Conservation (phyloP, 2,113 vertebrate species). For the Lethenteron reissneri region DNA sequence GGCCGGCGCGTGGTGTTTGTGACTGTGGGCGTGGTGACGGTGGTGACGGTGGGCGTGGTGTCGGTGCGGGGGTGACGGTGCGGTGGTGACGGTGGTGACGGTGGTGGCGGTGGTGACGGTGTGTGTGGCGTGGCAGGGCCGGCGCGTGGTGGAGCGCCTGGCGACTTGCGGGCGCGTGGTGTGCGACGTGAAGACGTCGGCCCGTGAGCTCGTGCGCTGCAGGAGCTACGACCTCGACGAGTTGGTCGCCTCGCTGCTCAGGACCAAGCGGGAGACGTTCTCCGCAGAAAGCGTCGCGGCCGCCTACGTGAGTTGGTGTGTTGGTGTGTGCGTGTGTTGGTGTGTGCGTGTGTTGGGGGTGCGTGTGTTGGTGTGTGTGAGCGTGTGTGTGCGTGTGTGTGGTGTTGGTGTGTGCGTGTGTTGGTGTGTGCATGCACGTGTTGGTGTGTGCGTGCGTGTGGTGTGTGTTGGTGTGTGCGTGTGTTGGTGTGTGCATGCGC, state of each 20-base stretch:
- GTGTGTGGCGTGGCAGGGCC: conserved; percentile 29
- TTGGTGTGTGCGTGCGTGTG: too few relatives aligned
- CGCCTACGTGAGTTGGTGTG: conserved; percentile 35
- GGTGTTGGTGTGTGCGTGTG: neutral
- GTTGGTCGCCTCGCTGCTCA: conserved; percentile 55
- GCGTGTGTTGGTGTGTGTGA: too few relatives aligned
- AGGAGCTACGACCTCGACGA: conserved; percentile 86
- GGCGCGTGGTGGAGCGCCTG: conserved; percentile 68
- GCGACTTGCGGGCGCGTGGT: conserved; percentile 81
- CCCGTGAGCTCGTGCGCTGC: conserved; percentile 83
- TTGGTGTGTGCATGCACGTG: too few relatives aligned
- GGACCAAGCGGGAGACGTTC: conserved; percentile 35
- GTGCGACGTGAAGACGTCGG: conserved; percentile 78
- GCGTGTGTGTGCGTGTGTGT: neutral
- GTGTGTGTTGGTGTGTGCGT: too few relatives aligned
- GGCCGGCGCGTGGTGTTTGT: conserved; percentile 48
- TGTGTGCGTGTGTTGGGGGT: too few relatives aligned
- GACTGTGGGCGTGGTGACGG: too few relatives aligned
- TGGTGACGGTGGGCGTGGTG: too few relatives aligned
- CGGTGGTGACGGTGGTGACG: neutral
- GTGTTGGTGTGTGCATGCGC: too few relatives aligned
- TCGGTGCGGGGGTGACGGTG: neutral
- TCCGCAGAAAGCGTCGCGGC: conserved; percentile 45
- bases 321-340: neutral
- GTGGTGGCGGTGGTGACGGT: neutral